A percentile compares a stretch with the other conserved stretches of the same genome.
phyloP scores from a whole-genome alignment of 2,797 vertebrate species.

The Nannoperca australis region DNA sequence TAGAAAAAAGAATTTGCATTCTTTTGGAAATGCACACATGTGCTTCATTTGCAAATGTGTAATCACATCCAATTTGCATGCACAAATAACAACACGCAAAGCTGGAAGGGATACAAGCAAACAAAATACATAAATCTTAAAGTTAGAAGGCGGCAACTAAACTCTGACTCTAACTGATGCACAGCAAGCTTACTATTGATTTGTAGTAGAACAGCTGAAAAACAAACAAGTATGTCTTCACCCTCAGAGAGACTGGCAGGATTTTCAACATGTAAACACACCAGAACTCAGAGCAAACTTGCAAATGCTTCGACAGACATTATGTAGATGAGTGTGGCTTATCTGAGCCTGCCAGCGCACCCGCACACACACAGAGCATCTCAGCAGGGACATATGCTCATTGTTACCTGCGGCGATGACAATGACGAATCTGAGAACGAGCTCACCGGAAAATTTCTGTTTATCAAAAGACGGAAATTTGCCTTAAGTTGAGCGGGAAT shows the following conservation, averaged over 20 bases:
- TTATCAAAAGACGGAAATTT: slow-evolving; percentile 74
- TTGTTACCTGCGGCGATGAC: slow-evolving; percentile 63
- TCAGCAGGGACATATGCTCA: slow-evolving; percentile 37
- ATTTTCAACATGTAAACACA: slow-evolving; percentile 61
- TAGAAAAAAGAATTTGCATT: slow-evolving; percentile 47
- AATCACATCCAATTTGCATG: slow-evolving; percentile 78
- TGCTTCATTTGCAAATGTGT: slow-evolving; percentile 68
- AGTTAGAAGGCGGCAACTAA: slow-evolving; percentile 50
- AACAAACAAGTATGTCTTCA: slow-evolving; percentile 62
- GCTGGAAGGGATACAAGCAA: slow-evolving; percentile 70
- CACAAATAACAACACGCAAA: slow-evolving; percentile 72
- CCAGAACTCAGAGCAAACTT: slow-evolving; percentile 40
- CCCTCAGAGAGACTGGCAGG: slow-evolving; percentile 40
- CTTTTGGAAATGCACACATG: slow-evolving; percentile 62
- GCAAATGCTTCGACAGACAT: slow-evolving; percentile 33
- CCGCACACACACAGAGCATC: slow-evolving; percentile 27
- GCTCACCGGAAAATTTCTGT: slow-evolving; percentile 68
- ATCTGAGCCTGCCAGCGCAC: slow-evolving; percentile 10
- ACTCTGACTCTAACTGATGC: slow-evolving; percentile 59
- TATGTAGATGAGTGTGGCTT: slow-evolving; percentile 16
- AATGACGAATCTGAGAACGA: slow-evolving; percentile 43
- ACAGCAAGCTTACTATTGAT: slow-evolving; percentile 58
- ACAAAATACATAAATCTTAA: slow-evolving; percentile 65
- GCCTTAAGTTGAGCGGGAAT: slow-evolving; percentile 52
- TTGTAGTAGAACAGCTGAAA: slow-evolving; percentile 62